Base-by-base conservation (phyloP, 1,140 invertebrate species). In the Lepidotrigona ventralis region DNA sequence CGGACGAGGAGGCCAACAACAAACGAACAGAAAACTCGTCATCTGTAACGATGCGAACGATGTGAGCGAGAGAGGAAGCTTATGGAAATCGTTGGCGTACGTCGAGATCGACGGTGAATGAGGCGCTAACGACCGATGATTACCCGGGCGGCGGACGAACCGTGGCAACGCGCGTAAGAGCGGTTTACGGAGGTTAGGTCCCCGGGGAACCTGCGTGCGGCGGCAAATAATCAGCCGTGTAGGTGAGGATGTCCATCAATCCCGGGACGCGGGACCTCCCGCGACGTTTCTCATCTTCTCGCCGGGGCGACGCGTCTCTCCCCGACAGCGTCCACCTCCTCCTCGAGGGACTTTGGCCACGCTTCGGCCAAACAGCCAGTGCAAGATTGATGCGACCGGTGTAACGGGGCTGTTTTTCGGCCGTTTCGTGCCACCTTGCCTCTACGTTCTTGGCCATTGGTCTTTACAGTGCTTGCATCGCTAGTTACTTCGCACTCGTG, bases 221-320 rank as follows among this genome's bases (percentile, higher is more conserved):
- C 63, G 79, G 71, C 72, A 74, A 81, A 89, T 86, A 89, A 89
- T 87, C 84, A 86, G 54, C 56, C 81, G 79, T 83, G 82, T 89
- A 89, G 88, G 84, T 86, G 88, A 89, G 89, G 90, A 88, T 90
- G 90, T 93, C 91, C 92, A 93, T 93, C 92, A 93, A 93, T 93
- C 90, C 88, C 91, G 84, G 72, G 90, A 86, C 84, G 87, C 82
- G 71, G 82, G 91, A 92, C 92, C 93, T 92, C 93, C 92, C 92
- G 91, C 91, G 90, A 93, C 83, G 92, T 91, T 92, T 91, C 91
- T 93, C 92, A 92, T 93, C 91, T 90, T 92, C 91, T 92, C 90
- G 87, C 90, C 87, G 53, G 39, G 33, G 39, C 86, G 86, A 88
- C 87, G 69, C 39, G 58, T 76, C 80, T 83, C 84, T 82, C 73